Evolutionary conservation across 2,797 vertebrate species (phyloP), one percentile per base, ranked within the genome.

Genomic region (Luscinia luscinia): DNA sequence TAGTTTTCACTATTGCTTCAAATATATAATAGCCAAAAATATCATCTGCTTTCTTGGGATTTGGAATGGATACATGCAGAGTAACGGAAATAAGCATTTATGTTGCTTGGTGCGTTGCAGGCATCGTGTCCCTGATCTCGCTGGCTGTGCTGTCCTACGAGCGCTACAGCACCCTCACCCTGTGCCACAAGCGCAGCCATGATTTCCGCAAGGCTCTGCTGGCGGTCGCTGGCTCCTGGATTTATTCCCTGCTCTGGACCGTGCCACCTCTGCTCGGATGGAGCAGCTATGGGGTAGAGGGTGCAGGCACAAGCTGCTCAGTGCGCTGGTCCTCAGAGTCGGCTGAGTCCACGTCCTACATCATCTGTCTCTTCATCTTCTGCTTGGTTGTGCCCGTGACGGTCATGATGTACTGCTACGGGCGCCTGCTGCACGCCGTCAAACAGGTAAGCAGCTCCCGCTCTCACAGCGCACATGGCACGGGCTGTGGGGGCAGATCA

Each of bases 331-430:
- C 98, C 3, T 97, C 98, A 1, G 97, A 96, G 43, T 97, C 98
- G 1, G 52, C 95, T 1, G 84, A 98, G 94, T 98, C 98, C 3
- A 98, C 98, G 0, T 98, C 99, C 90, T 99, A 99, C 90, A 98
- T 99, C 97, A 97, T 99, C 97, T 99, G 98, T 78, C 98, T 99
- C 57, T 99, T 99, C 94, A 96, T 98, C 87, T 99, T 99, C 98
- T 99, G 98, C 96, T 91, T 99, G 96, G 98, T 95, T 15, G 90
- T 99, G 20, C 98, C 98, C 2, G 96, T 99, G 67, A 54, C 98
- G 87, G 96, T 98, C 54, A 99, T 99, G 98, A 74, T 99, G 94
- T 99, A 98, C 98, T 99, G 98, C 97, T 99, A 99, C 2, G 90
- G 98, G 70, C 97, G 98, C 58, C 98, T 99, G 76, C 97, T 99